Conservation (phyloP, 2,888 invertebrate genomes). For the Pteria penguin region DNA sequence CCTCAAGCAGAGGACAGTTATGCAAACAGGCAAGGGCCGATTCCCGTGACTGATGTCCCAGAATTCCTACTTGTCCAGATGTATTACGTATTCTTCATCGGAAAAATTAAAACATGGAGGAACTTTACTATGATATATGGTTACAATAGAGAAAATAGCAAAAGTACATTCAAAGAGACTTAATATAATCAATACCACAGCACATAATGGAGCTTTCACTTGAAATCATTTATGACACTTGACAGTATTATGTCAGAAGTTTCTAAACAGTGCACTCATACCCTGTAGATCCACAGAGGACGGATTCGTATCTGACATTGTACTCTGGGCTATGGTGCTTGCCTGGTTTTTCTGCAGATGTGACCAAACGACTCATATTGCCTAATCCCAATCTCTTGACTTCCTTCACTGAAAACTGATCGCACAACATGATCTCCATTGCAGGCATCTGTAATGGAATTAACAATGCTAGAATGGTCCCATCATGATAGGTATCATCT, state of each 20-base stretch:
- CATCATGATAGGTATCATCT: not conserved
- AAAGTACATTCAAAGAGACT: no score
- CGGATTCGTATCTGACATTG: slow-evolving; percentile 67
- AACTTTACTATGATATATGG: no score
- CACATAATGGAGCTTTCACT: no score
- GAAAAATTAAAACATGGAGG: no score
- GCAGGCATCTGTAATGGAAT: slow-evolving; percentile 52
- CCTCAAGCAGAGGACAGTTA: slow-evolving; percentile 76
- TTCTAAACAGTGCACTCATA: no score
- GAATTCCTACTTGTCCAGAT: slow-evolving; percentile 64
- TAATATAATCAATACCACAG: no score
- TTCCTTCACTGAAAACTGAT: slow-evolving; percentile 72
- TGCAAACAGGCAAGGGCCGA: slow-evolving; percentile 75
- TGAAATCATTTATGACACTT: no score
- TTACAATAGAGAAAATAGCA: no score
- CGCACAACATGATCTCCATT: slow-evolving; percentile 69
- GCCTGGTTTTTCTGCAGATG: slow-evolving; percentile 59
- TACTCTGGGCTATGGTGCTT: slow-evolving; percentile 61
- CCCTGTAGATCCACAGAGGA: not conserved
- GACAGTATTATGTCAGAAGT: no score
- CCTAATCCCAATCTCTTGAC: slow-evolving; percentile 73
- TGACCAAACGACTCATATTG: slow-evolving; percentile 59
- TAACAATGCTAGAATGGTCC: not conserved
- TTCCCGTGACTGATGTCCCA: slow-evolving; percentile 73
- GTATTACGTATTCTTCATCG: no score